A percentile compares a stretch with the other conserved stretches of the same genome.
Evolutionary conservation across 2,113 vertebrate genomes (phyloP).

Genomic region (Drymodes brunneopygia): DNA sequence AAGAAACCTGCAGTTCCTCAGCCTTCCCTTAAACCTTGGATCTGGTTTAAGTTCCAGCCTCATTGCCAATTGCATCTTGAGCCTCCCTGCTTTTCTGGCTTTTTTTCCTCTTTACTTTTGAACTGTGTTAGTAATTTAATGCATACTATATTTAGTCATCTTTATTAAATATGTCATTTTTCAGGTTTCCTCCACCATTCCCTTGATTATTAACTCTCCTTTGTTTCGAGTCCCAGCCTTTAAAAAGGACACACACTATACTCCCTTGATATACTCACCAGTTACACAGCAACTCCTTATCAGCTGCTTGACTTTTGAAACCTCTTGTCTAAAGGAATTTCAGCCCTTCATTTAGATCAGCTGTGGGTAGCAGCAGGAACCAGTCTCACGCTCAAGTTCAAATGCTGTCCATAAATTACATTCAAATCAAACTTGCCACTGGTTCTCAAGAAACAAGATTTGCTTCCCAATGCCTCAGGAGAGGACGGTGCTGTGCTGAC

Average conservation of each 20-base stretch:
- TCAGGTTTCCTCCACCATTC: neutral
- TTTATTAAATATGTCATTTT: conserved; percentile 7
- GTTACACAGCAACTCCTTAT: neutral
- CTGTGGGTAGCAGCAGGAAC: neutral
- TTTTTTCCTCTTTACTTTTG: neutral
- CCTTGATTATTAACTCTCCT: neutral
- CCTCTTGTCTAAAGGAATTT: neutral
- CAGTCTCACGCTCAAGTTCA: neutral
- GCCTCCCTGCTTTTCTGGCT: neutral
- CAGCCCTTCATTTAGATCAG: neutral
- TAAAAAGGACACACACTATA: neutral
- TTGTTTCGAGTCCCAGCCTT: neutral
- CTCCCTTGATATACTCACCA: neutral
- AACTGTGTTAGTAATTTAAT: neutral
- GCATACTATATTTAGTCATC: neutral
- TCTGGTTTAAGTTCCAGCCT: neutral
- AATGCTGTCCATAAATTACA: neutral
- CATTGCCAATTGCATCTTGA: neutral
- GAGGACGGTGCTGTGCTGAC: neutral
- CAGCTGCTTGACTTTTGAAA: neutral
- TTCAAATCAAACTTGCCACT: neutral
- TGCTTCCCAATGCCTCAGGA: neutral
- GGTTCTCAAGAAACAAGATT: neutral
- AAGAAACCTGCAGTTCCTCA: neutral
- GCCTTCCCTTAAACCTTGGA: neutral